These are phyloP conservation scores for Hoplias malabaricus DNA, from an alignment of 2,113 vertebrate genomes.

Conservation along the genomic window DNA sequence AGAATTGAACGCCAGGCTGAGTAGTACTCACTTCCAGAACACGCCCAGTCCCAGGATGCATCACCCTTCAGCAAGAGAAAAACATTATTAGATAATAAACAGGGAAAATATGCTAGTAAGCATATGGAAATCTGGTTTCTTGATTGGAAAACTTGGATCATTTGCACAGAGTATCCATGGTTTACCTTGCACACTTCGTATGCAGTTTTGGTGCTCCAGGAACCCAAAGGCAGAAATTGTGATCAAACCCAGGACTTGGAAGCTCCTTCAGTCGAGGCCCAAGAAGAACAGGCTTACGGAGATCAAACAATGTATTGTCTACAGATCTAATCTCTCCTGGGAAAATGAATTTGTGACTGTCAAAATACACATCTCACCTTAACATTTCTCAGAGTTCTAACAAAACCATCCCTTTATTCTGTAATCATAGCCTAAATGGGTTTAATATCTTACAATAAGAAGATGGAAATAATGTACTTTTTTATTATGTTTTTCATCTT, in stretches of 20 bases:
- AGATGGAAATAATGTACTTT: too few species aligned
- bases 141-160: background rate
- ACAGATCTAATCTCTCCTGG: conserved; percentile 83
- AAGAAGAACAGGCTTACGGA: conserved; percentile 79
- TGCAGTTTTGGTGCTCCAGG: conserved; percentile 60
- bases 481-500: too few species aligned
- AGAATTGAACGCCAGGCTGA: conserved; percentile 93
- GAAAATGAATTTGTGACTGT: background rate
- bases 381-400: background rate
- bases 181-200: conserved; percentile 78
- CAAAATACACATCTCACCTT: background rate
- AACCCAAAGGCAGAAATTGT: conserved; percentile 88
- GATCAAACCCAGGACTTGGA: conserved; percentile 84
- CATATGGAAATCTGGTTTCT: background rate
- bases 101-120: background rate
- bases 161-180: too few species aligned
- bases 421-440: too few species aligned
- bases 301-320: conserved; percentile 83
- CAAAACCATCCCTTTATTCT: too few species aligned
- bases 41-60: conserved; percentile 79
- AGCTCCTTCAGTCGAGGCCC: conserved; percentile 79
- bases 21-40: conserved; percentile 85
- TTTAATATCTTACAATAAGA: too few species aligned
- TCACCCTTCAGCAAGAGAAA: conserved; percentile 69
- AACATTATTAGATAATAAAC: background rate